Base-by-base conservation (phyloP, 1,140 invertebrate species). In the Colletes gigas region DNA sequence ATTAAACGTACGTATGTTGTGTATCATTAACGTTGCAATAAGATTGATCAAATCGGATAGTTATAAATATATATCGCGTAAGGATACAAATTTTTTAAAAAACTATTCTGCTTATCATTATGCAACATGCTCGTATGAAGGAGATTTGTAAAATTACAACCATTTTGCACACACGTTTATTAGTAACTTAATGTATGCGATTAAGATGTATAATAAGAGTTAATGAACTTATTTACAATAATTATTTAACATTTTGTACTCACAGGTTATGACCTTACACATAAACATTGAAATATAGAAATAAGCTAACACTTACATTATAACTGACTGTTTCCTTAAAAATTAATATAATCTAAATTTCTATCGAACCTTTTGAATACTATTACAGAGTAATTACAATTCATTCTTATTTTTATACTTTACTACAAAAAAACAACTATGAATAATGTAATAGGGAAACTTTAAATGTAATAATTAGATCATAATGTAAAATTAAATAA, bases 401-500 rank as follows among this genome's bases (percentile, higher is more conserved):
- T 87, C 69, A 83, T 83, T 83, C 72, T 81, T 86, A 87, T 83
- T 86, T 86, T 87, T 86, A 73, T 86, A 86, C 76, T 83, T 86
- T 87, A 83, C 75, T 86, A 83, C n/a, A 59, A 66, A 39, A 84
- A 55, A 30, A 30, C 30, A 30, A 68, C 66, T 78, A 57, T 41
- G 44, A 63, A 55, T 73, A 62, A 19, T 69, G 39, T 83, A 77
- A 62, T 47, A 66, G 17, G 60, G 52, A 66, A 59, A 44, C 15
- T 57, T 62, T 39, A 54, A 76, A 44, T 54, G 41, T 68, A 71
- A 77, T 21, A 67, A 62, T 73, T 71, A 75, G 60, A 57, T 76
- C 3, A 54, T 63, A 73, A 69, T 63, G 19, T 63, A 19, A 73
- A 59, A 17, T 21, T 55, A n/a, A 21, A 41, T 54, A 62, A 78